Conservation (phyloP, 1,140 invertebrate genomes). For the Drosophila ambigua region DNA sequence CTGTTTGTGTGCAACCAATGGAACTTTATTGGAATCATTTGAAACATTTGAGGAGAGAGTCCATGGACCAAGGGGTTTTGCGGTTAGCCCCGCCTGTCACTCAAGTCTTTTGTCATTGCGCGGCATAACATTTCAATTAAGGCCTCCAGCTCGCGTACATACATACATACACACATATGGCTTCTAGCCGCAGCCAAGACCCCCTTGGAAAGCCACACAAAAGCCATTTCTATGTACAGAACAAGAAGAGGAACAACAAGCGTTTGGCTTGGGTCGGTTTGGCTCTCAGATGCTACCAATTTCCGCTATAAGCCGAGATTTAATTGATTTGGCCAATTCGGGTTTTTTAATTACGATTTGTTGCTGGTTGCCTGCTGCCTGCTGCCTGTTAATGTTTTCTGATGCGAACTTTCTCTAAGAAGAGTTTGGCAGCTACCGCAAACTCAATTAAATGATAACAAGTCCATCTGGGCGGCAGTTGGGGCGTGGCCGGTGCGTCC, state of each 20-base stretch:
- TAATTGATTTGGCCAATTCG: constrained; percentile 63
- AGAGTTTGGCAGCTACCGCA: constrained; percentile 57
- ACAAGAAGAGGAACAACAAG: too few species aligned
- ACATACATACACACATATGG: constrained; percentile 23
- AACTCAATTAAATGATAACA: constrained; percentile 78
- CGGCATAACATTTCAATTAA: constrained; percentile 71
- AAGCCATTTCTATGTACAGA: background rate
- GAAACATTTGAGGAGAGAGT: background rate
- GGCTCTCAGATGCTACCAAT: constrained; percentile 30
- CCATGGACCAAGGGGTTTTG: constrained; percentile 25
- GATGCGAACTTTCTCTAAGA: constrained; percentile 56
- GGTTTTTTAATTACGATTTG: constrained; percentile 59
- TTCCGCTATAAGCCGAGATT: constrained; percentile 50
- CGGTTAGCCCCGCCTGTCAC: constrained; percentile 58
- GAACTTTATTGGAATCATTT: too few species aligned
- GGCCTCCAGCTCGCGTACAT: background rate
- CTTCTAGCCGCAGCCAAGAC: constrained; percentile 40
- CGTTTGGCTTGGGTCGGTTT: constrained; percentile 20
- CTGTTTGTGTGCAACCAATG: constrained; percentile 12
- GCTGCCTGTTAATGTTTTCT: constrained; percentile 18
- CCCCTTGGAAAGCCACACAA: constrained; percentile 37
- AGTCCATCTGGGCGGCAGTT: constrained; percentile 54
- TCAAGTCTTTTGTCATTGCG: constrained; percentile 50
- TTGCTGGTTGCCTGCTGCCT: constrained; percentile 14
- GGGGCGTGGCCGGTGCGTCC: constrained; percentile 25